Percentiles rank a stretch among this genome's conserved stretches.
phyloP scores from a whole-genome alignment of 2,888 invertebrate genomes.

The Allolobophora icterica region DNA sequence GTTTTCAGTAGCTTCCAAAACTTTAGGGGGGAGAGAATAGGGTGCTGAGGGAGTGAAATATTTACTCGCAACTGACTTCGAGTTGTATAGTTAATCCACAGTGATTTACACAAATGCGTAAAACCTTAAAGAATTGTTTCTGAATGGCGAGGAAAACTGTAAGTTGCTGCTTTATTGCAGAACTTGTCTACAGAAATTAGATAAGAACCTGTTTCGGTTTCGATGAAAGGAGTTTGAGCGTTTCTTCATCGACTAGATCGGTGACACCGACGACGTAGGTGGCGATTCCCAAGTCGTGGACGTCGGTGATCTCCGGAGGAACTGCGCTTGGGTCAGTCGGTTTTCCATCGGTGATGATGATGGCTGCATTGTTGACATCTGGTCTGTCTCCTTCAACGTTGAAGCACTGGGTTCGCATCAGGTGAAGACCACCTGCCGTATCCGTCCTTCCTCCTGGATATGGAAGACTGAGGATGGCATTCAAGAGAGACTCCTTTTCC shows the following conservation, averaged over 20 bases:
- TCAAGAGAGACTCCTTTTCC: background rate
- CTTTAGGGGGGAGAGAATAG: too few species aligned
- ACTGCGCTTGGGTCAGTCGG: background rate
- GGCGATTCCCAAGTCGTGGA: background rate
- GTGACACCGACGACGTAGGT: background rate
- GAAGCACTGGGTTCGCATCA: slow-evolving; percentile 32
- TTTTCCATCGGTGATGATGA: slow-evolving; percentile 21
- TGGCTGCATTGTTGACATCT: slow-evolving; percentile 15
- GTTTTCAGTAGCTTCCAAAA: too few species aligned
- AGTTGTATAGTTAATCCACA: too few species aligned
- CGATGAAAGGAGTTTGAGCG: background rate
- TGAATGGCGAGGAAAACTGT: too few species aligned
- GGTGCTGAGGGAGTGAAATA: too few species aligned
- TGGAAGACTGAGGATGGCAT: background rate
- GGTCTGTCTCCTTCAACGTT: slow-evolving; percentile 23
- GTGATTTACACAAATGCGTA: too few species aligned
- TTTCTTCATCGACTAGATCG: background rate
- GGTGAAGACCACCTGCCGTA: background rate
- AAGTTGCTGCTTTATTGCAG: too few species aligned
- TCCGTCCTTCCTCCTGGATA: slow-evolving; percentile 26
- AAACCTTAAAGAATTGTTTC: too few species aligned
- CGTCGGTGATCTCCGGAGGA: background rate
- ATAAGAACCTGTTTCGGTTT: background rate
- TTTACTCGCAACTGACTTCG: too few species aligned
- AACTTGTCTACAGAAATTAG: too few species aligned